phyloP scores from a whole-genome alignment of 2,797 vertebrate species.

The Myiotriccus ornatus region DNA sequence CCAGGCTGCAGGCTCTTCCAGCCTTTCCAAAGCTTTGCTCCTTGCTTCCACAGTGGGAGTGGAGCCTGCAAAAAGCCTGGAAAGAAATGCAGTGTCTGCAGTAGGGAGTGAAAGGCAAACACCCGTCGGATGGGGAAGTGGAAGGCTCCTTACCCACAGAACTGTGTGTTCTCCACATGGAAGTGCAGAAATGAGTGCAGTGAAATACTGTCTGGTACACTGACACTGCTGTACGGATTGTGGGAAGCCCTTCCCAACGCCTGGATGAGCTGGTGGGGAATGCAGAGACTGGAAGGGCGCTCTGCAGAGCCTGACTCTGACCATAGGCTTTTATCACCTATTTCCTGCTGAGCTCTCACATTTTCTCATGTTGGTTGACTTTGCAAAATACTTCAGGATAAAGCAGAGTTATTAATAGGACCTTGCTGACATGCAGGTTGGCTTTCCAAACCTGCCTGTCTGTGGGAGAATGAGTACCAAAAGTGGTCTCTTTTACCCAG shows the following conservation, averaged over 20 bases:
- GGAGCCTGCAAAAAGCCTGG: background rate
- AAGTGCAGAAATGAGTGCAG: background rate
- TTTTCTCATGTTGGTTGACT: background rate
- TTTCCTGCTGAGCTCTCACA: background rate
- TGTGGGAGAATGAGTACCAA: background rate
- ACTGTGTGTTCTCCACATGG: background rate
- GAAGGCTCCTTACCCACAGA: background rate
- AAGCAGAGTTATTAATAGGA: background rate
- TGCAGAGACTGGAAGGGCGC: background rate
- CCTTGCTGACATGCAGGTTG: rapidly evolving
- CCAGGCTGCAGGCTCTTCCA: background rate
- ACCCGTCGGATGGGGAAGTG: background rate
- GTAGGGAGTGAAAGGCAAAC: background rate
- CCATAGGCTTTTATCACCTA: background rate
- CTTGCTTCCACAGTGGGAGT: rapidly evolving
- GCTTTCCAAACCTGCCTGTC: background rate
- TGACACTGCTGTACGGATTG: background rate
- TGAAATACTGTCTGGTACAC: too few species aligned
- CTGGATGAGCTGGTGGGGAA: background rate
- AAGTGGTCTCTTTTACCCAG: background rate
- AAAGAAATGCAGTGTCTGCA: background rate
- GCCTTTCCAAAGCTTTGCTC: background rate
- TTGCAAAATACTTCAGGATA: background rate
- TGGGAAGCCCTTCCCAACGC: background rate
- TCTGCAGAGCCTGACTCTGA: background rate